These are phyloP conservation scores for Drosophila atripex DNA, from an alignment of 2,888 invertebrate species.

Conservation along the genomic window DNA sequence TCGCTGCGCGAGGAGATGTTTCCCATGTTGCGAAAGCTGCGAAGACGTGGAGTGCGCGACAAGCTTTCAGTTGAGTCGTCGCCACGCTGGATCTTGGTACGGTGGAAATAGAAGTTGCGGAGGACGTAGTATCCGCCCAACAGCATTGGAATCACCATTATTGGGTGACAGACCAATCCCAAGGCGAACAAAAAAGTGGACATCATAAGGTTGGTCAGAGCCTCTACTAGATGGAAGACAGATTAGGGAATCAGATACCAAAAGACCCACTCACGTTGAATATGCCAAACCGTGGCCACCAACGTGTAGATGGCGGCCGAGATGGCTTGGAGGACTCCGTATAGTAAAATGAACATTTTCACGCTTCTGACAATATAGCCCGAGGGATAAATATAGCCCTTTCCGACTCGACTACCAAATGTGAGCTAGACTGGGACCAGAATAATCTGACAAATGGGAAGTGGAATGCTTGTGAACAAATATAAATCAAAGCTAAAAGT, in stretches of 20 bases:
- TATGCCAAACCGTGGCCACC: slow-evolving; percentile 41
- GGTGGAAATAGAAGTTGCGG: slow-evolving; percentile 33
- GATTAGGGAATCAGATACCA: neutral
- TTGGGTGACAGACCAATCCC: slow-evolving; percentile 55
- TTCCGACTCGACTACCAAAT: neutral
- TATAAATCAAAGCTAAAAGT: slow-evolving; percentile 4
- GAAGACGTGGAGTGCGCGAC: slow-evolving; percentile 46
- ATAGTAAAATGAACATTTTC: slow-evolving; percentile 40
- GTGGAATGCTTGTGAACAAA: slow-evolving; percentile 10
- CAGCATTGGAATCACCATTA: slow-evolving; percentile 58
- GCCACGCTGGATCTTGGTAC: neutral
- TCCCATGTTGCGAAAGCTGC: slow-evolving; percentile 45
- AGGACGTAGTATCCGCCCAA: slow-evolving; percentile 22
- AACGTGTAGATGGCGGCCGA: slow-evolving; percentile 41
- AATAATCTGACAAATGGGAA: neutral
- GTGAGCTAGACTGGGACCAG: neutral
- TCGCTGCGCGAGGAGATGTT: slow-evolving; percentile 39
- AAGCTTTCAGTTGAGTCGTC: neutral
- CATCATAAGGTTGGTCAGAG: slow-evolving; percentile 61
- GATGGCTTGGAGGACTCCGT: slow-evolving; percentile 46
- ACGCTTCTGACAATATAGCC: neutral
- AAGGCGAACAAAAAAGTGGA: slow-evolving; percentile 43
- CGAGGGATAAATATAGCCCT: neutral
- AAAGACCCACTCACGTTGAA: slow-evolving; percentile 48
- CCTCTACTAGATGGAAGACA: slow-evolving; percentile 39